Percentiles rank a stretch among this genome's conserved stretches.
phyloP scores from a whole-genome alignment of 2,113 vertebrate genomes.

The Dipodomys merriami region DNA sequence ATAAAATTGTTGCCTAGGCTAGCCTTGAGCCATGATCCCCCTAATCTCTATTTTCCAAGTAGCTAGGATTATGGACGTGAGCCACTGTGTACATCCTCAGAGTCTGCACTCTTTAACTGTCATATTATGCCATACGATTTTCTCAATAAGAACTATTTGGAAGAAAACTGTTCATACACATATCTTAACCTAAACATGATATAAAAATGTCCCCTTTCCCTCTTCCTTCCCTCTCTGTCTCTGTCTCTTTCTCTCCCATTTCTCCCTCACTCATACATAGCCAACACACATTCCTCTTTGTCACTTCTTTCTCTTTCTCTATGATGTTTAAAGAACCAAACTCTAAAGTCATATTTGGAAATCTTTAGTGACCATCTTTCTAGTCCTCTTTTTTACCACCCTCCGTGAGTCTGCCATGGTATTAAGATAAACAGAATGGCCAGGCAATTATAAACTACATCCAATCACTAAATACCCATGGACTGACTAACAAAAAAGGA shows the following conservation, averaged over 20 bases:
- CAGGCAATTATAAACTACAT: neutral
- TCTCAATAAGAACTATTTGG: neutral
- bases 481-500: neutral
- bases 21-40: too few species aligned
- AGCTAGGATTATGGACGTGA: too few species aligned
- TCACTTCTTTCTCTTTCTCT: neutral
- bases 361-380: neutral
- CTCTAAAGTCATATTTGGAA: conserved; percentile 9
- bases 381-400: neutral
- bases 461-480: conserved; percentile 24
- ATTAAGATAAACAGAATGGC: neutral
- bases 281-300: too few species aligned
- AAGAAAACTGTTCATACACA: neutral
- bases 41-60: too few species aligned
- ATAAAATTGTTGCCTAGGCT: too few species aligned
- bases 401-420: neutral
- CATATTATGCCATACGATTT: neutral
- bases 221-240: neutral
- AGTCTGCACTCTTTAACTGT: neutral
- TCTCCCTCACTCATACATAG: too few species aligned
- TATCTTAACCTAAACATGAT: neutral
- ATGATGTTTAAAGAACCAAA: conserved; percentile 16
- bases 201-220: neutral
- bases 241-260: neutral
- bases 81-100: too few species aligned